Evolutionary conservation across 2,888 invertebrate genomes (phyloP), one percentile per base, ranked within the genome.

Genomic region (Amphipoea lucens): DNA sequence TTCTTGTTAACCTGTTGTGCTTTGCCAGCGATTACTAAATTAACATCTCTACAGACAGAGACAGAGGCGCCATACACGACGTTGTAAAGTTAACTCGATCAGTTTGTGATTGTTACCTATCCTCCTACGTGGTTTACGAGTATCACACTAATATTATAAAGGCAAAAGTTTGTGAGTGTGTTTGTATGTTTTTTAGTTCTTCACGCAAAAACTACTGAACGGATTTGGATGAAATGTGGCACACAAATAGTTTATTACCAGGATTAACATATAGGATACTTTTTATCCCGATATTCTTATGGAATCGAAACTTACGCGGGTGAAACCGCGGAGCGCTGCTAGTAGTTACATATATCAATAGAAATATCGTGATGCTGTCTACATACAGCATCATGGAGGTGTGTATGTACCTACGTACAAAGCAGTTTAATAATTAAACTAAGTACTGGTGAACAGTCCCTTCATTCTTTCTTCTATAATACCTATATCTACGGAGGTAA

Each of bases 1-100:
- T 82, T 70, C 76, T 81, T 82, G 83, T 81, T 76, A 67, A 78
- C 84, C 67, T 68, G 72, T 83, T 83, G 78, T 83, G 81, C 82
- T 74, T 62, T 62, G 74, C 65, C 45, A 51, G 76, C 69, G 69
- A 70, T 81, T 66, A 81, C 42, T 83, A 51, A 45, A 66, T 81
- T 70, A 82, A 81, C 57, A 69, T 65, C 68, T 74, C 65, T 42
- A n/a, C 57, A 23, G 14, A 42, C 29, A 48, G 20, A 68, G 14
- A 68, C 20, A 48, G 20, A 68, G 20, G 45, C 20, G 75, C 40
- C 42, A 20, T 57, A 29, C 42, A 72, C 36, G 42, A 40, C n/a
- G 68, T 23, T 74, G 11, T 11, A 57, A 1, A 54, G 2, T 63
- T n/a, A 57, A 65, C 54, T 36, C n/a, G 51, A 62, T 78, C 76